phyloP scores from a whole-genome alignment of 2,888 invertebrate genomes.

The Parascotia fuliginaria region DNA sequence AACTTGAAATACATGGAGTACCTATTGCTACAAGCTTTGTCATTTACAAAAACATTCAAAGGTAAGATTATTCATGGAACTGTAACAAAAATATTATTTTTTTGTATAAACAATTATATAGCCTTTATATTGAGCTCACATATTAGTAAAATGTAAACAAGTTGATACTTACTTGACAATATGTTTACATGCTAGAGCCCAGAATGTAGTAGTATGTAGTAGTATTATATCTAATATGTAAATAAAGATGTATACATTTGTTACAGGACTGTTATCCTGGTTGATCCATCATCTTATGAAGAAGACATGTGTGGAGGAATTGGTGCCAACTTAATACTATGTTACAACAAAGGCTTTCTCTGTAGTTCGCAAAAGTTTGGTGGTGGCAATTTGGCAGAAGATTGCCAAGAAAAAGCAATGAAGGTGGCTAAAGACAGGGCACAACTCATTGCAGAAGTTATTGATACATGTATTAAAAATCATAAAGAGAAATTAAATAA shows the following conservation, averaged over 20 bases:
- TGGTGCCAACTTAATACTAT: constrained; percentile 87
- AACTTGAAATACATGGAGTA: constrained; percentile 84
- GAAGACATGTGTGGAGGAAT: constrained; percentile 90
- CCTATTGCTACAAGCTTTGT: constrained; percentile 92
- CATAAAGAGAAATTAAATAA: constrained; percentile 36
- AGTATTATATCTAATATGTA: too few relatives aligned
- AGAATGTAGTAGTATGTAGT: too few relatives aligned
- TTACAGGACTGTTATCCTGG: constrained; percentile 87
- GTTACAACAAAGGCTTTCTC: constrained; percentile 87
- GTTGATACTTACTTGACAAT: too few relatives aligned
- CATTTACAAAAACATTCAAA: constrained; percentile 88
- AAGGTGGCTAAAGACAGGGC: constrained; percentile 86
- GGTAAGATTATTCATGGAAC: constrained; percentile 48
- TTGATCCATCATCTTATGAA: constrained; percentile 94
- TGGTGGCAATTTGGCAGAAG: constrained; percentile 86
- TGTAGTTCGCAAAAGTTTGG: constrained; percentile 92
- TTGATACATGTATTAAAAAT: constrained; percentile 67
- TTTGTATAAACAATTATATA: too few relatives aligned
- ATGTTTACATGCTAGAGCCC: too few relatives aligned
- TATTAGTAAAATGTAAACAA: too few relatives aligned
- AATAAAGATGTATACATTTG: neutral
- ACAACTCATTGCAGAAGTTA: constrained; percentile 76
- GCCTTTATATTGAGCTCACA: too few relatives aligned
- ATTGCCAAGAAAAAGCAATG: constrained; percentile 86
- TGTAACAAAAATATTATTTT: too few relatives aligned